Conservation (phyloP, 2,888 invertebrate species). For the Dryobotodes eremita region DNA sequence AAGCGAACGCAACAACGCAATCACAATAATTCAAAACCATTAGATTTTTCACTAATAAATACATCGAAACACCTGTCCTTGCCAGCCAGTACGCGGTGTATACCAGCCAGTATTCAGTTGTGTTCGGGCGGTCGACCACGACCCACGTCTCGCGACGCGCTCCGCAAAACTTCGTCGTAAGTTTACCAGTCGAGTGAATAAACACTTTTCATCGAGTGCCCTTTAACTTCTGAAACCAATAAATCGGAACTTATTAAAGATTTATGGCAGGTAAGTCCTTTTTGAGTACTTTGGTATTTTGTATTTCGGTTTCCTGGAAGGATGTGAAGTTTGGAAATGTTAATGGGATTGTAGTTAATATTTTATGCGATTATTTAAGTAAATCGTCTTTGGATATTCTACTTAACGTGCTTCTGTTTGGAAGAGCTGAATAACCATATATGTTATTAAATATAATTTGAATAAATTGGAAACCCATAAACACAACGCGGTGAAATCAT, state of each 20-base stretch:
- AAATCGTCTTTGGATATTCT: neutral
- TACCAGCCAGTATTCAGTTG: conserved; percentile 55
- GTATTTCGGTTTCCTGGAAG: conserved; percentile 24
- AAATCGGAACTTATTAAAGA: conserved; percentile 52
- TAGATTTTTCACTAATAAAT: conserved; percentile 29
- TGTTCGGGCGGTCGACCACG: conserved; percentile 36
- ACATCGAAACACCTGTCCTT: conserved; percentile 54
- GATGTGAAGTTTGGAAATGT: conserved; percentile 19
- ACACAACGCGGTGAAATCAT: neutral
- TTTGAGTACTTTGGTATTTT: conserved; percentile 47
- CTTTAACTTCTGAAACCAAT: conserved; percentile 47
- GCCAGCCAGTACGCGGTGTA: conserved; percentile 34
- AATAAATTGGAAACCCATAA: neutral
- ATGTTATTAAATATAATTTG: neutral
- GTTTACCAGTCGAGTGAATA: conserved; percentile 51
- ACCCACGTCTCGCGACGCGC: conserved; percentile 48
- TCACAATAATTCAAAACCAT: neutral
- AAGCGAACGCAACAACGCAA: neutral
- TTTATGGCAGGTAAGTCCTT: conserved; percentile 65
- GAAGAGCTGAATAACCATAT: neutral
- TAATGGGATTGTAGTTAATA: conserved; percentile 5
- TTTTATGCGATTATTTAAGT: conserved; percentile 18
- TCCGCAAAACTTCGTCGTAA: conserved; percentile 55
- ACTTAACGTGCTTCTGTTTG: neutral
- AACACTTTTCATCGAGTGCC: conserved; percentile 60